Base-by-base conservation (phyloP, 2,888 invertebrate genomes). In the Didymodactylos carnosus region DNA sequence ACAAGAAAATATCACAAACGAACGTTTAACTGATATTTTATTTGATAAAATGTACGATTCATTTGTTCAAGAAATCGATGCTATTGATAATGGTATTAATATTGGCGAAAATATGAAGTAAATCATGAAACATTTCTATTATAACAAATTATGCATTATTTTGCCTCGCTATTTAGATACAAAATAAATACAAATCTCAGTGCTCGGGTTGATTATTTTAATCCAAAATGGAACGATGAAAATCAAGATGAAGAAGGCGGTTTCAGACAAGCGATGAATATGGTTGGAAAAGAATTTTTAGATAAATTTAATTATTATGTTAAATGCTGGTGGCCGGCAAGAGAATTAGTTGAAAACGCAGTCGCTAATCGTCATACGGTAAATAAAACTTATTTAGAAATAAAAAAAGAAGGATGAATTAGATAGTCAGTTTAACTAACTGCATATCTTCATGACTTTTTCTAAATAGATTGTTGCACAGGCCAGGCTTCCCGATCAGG, bases 31-130 rank as follows among this genome's bases (percentile, higher is more conserved):
- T 6, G 79, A 81, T 8, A 77, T 81, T 13, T 78, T 86, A 43
- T 86, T 80, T 77, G 80, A 83, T 73, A 84, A 84, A 77, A 86
- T 97, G 0, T 98, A 98, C 82, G 88, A 90, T 77, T 87, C 87
- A 75, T 90, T 97, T 73, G 88, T 98, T 19, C 89, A 90, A 84
- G 94, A 95, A 86, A 87, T 98, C 76, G 98, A 98, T 84, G 97
- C 90, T 1, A 90, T 95, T 73, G 98, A 98, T 82, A 98, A 98
- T 85, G 98, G 97, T n/a, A 87, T 95, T 0, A 88, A 89, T 0
- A 75, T 76, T 46, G 71, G 73, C 35, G 75, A 75, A 11, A 43
- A 75, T 75, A 51, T 40, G 25, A 75, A 73, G 46, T 39, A 39
- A 39, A 46, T 46, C 72, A 62, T 27, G 39, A 11, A 29, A 53